A percentile compares a stretch with the other conserved stretches of the same genome.
phyloP scores from a whole-genome alignment of 2,113 vertebrate species.

The Galemys pyrenaicus region DNA sequence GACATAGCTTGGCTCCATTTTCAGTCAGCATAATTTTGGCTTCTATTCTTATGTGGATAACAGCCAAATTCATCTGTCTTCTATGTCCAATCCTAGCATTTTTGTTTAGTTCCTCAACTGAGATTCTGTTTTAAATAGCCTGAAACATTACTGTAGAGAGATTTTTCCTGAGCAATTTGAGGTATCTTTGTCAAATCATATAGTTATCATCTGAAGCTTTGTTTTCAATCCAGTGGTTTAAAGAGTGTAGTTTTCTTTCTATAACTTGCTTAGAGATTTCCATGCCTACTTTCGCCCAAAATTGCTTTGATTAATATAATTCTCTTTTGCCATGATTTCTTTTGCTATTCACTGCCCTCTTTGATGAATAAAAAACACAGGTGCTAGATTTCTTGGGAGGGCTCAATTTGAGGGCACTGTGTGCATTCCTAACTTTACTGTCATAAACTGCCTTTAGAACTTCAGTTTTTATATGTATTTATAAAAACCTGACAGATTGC shows the following conservation, averaged over 20 bases:
- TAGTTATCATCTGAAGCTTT: conserved; percentile 74
- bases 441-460: conserved; percentile 40
- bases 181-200: conserved; percentile 74
- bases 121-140: conserved; percentile 76
- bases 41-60: conserved; percentile 74
- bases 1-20: conserved; percentile 62
- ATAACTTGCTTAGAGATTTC: conserved; percentile 73
- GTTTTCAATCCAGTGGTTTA: conserved; percentile 46
- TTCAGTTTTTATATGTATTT: conserved; percentile 39
- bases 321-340: conserved; percentile 73
- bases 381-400: conserved; percentile 65
- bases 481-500: background rate
- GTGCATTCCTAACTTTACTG: background rate
- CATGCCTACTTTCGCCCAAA: conserved; percentile 75
- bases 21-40: conserved; percentile 72
- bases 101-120: conserved; percentile 73
- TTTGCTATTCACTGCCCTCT: conserved; percentile 64
- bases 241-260: conserved; percentile 71
- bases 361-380: conserved; percentile 70
- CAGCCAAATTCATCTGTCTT: conserved; percentile 70
- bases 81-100: conserved; percentile 69
- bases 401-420: conserved; percentile 54
- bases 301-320: conserved; percentile 80
- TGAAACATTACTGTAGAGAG: conserved; percentile 72
- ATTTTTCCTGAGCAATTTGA: conserved; percentile 73